Conservation (phyloP, 1,140 invertebrate species). For the Leptoteleia sp. region DNA sequence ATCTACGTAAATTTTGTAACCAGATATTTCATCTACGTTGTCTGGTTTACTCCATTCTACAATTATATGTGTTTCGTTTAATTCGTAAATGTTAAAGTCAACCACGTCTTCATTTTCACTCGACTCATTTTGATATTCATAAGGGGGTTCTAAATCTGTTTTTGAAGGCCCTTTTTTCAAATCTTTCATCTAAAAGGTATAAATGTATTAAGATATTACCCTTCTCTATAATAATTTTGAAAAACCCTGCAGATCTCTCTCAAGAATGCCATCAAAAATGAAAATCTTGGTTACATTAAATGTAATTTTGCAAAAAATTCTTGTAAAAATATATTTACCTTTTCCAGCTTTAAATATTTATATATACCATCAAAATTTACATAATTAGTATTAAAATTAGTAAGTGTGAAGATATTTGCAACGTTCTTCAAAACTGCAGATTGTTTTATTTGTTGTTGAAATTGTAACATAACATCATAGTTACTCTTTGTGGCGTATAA, state of each 20-base stretch:
- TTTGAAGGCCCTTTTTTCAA: background rate
- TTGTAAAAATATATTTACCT: too few species aligned
- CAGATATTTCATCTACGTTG: slow-evolving; percentile 13
- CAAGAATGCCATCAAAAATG: too few species aligned
- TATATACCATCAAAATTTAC: slow-evolving; percentile 2
- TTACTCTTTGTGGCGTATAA: slow-evolving; percentile 12
- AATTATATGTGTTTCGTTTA: too few species aligned
- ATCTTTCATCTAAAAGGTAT: background rate
- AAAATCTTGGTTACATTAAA: too few species aligned
- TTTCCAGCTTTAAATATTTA: slow-evolving; percentile 8
- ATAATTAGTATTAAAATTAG: slow-evolving; percentile 7
- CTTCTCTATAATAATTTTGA: too few species aligned
- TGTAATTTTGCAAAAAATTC: too few species aligned
- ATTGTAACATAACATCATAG: background rate
- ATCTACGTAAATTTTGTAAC: slow-evolving; percentile 21
- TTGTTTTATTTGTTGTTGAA: slow-evolving; percentile 2
- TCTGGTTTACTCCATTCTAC: slow-evolving; percentile 5
- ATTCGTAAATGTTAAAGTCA: background rate
- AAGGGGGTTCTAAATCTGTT: background rate
- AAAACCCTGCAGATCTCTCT: too few species aligned
- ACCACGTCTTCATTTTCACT: background rate
- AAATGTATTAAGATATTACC: too few species aligned
- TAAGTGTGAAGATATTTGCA: slow-evolving; percentile 12
- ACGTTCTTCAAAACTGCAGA: slow-evolving; percentile 5
- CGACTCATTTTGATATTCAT: background rate